These are phyloP conservation scores for Nipponia nippon DNA, from an alignment of 2,113 vertebrate genomes.

Conservation along the genomic window DNA sequence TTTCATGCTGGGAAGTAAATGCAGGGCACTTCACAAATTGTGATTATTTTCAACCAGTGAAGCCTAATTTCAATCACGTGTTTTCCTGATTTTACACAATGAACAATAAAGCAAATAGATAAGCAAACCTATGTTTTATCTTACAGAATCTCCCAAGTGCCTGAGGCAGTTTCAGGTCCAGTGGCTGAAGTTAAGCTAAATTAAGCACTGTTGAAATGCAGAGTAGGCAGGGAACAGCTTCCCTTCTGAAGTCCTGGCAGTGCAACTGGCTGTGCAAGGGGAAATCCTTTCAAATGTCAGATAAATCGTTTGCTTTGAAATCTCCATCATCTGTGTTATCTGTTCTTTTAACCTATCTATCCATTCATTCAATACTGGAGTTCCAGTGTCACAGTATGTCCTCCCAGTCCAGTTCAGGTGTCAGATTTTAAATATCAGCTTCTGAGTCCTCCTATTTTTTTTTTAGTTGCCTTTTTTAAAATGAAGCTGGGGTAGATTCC, in stretches of 20 bases:
- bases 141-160: not conserved
- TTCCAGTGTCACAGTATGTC: not conserved
- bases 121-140: not conserved
- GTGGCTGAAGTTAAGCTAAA: not conserved
- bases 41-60: not conserved
- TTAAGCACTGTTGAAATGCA: not conserved
- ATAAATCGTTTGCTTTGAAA: not conserved
- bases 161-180: not conserved
- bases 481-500: not conserved
- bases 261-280: not conserved
- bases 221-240: not conserved
- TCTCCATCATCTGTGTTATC: not conserved
- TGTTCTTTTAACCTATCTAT: not conserved
- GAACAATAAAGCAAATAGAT: not conserved
- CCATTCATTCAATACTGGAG: not conserved
- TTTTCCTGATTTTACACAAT: not conserved
- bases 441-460: not conserved
- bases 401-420: not conserved
- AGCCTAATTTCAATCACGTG: not conserved
- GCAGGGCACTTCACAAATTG: not conserved
- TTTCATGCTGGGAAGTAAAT: not conserved
- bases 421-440: not conserved
- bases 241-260: not conserved
- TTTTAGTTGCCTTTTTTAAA: too few species aligned
- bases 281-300: not conserved